Evolutionary conservation across 2,888 invertebrate species (phyloP), one percentile per base, ranked within the genome.

Genomic region (Lobophora halterata): DNA sequence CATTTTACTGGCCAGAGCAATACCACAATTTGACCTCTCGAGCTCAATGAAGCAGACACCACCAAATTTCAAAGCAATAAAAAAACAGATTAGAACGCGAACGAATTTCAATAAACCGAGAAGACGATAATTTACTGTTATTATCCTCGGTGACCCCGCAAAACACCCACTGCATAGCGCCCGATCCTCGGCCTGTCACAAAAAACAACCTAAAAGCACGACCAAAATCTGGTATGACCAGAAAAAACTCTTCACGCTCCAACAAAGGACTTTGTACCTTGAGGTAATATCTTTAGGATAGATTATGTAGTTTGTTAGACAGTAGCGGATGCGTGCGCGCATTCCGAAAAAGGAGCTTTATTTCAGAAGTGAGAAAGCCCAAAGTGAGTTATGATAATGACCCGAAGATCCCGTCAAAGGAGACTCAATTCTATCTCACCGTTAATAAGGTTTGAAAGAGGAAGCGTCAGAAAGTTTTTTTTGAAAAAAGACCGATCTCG

Each of bases 61-160:
- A 14, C 37, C 26, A 39, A 43, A 37, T 44, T 42, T 31, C 34
- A 37, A 35, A 29, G 43, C 48, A 38, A 53, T 50, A 49, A 53
- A 71, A 71, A 69, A 67, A 63, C 67, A 69, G 74, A 80, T 79
- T 82, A 82, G 77, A 73, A 73, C 67, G 66, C 65, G 72, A 71
- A 62, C 71, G 68, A 72, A 77, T 80, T 86, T 86, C 86, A 85
- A 87, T 87, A 86, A 85, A 73, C 70, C 76, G 64, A 71, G 74
- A 62, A 70, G 75, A 79, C 73, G 77, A 85, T 86, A 83, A 86
- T 86, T 85, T 86, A 85, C 85, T 79, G 85, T 86, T 86, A 87
- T 86, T 87, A 86, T 80, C 82, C 74, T 73, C 77, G 70, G 72
- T 85, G 86, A 86, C 85, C 86, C 85, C 83, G 83, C 83, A 79